phyloP scores from a whole-genome alignment of 2,888 invertebrate species.

The Aleiodes leptofemur region DNA sequence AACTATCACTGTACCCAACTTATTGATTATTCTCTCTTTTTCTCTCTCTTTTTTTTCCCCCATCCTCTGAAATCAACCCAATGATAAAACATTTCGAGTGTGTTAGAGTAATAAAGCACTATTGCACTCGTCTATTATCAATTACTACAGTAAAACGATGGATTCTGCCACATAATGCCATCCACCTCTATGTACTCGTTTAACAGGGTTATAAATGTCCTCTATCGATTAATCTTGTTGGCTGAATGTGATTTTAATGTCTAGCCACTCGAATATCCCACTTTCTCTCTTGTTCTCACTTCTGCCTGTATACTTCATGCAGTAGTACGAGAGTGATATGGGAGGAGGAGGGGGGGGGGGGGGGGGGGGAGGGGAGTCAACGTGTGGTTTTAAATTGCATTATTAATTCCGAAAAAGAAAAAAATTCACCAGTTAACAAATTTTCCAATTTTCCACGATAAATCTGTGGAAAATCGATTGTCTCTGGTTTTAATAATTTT shows the following conservation, averaged over 20 bases:
- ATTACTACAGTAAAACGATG: conserved; percentile 29
- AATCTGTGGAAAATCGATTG: too few species aligned
- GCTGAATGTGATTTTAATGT: conserved; percentile 54
- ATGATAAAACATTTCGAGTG: conserved; percentile 24
- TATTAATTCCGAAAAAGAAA: neutral
- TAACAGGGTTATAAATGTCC: conserved; percentile 58
- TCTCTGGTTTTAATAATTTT: too few species aligned
- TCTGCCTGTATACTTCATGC: too few species aligned
- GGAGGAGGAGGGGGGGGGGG: neutral
- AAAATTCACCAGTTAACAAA: neutral
- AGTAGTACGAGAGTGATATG: conserved; percentile 5
- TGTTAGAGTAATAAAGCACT: conserved; percentile 43
- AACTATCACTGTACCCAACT: too few species aligned
- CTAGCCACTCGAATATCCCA: neutral
- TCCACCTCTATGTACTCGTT: conserved; percentile 43
- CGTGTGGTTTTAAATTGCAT: conserved; percentile 14
- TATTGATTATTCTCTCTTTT: too few species aligned
- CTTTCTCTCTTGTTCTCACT: neutral
- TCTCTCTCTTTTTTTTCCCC: neutral
- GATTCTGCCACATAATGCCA: conserved; percentile 31
- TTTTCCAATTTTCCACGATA: too few species aligned
- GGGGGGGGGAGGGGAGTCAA: neutral
- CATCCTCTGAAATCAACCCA: neutral
- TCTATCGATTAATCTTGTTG: conserved; percentile 58
- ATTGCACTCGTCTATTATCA: conserved; percentile 47